Percentiles rank a stretch among this genome's conserved stretches.
phyloP scores from a whole-genome alignment of 2,113 vertebrate genomes.

The Calonectris borealis region DNA sequence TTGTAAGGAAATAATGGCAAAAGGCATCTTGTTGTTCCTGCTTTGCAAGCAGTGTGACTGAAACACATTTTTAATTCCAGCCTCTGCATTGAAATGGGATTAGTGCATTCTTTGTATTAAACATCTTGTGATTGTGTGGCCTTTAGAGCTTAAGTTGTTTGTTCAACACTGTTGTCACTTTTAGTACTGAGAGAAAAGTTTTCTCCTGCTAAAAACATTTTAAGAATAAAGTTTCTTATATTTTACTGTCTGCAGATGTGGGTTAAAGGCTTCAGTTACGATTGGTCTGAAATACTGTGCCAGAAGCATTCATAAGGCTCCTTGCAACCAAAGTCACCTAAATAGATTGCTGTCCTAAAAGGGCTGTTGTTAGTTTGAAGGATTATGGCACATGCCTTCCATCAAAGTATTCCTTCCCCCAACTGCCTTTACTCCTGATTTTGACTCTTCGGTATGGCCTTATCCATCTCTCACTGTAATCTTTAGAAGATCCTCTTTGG shows the following conservation, averaged over 20 bases:
- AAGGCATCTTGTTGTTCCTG: not conserved
- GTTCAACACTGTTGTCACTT: not conserved
- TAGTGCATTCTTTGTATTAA: not conserved
- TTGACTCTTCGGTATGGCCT: not conserved
- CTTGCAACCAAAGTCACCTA: not conserved
- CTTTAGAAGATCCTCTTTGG: not conserved
- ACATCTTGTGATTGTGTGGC: not conserved
- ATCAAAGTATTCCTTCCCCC: not conserved
- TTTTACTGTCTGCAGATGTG: not conserved
- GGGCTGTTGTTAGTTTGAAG: not conserved
- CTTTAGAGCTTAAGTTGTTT: not conserved
- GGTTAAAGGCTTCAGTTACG: not conserved
- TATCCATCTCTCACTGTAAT: not conserved
- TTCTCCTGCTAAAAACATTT: not conserved
- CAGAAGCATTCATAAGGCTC: not conserved
- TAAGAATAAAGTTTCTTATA: not conserved
- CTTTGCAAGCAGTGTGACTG: not conserved
- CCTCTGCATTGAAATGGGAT: not conserved
- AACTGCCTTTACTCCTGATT: slow-evolving; percentile 1
- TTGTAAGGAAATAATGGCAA: slow-evolving; percentile 7
- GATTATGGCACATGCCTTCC: not conserved
- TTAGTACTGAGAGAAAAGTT: not conserved
- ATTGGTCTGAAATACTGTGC: not conserved
- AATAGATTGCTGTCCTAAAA: not conserved
- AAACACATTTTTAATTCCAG: not conserved